Evolutionary conservation across 2,797 vertebrate species (phyloP), one percentile per base, ranked within the genome.

Genomic region (Valencia hispanica): DNA sequence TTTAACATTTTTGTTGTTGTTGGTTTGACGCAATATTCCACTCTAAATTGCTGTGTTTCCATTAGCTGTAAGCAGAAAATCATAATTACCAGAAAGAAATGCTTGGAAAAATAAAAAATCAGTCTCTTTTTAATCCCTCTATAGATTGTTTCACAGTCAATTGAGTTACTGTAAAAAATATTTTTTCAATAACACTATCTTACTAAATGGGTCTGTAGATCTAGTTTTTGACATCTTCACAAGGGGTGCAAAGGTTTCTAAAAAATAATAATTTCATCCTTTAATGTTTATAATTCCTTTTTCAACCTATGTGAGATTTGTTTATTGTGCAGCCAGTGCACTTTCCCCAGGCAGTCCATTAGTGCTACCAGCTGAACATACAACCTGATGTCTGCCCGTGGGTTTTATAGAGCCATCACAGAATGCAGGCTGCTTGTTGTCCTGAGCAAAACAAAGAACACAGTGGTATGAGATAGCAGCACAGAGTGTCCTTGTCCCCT

Each of bases 401-500:
- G 47, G 57, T 79, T 69, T 75, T n/a, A 66, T 5, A 6, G 70
- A 22, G 74, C 61, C 78, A 63, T 82, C 47, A 70, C 74, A 83
- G 78, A 83, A 77, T 78, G 70, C 81, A 80, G 73, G 14, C 70
- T 77, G 70, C 79, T 75, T 74, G 70, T 68, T 80, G 53, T 75
- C 47, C 69, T 57, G 79, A 84, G 82, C 78, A 87, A 85, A 57
- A 51, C 51, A 30, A 69, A 83, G 79, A 70, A 79, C 72, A 75
- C 69, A 65, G 86, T 79, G 76, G 50, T 66, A 68, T 68, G 32
- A 53, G 43, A 79, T 77, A 20, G 45, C 84, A 48, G 84, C 61
- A 90, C 91, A 90, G 85, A 87, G 84, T 81, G 85, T 92, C 84
- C 86, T 63, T 3, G 71, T 87, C 79, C 80, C 77, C 79, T 77